These are phyloP conservation scores for Lacerta bilineata DNA, from an alignment of 2,797 vertebrate species.

Conservation along the genomic window DNA sequence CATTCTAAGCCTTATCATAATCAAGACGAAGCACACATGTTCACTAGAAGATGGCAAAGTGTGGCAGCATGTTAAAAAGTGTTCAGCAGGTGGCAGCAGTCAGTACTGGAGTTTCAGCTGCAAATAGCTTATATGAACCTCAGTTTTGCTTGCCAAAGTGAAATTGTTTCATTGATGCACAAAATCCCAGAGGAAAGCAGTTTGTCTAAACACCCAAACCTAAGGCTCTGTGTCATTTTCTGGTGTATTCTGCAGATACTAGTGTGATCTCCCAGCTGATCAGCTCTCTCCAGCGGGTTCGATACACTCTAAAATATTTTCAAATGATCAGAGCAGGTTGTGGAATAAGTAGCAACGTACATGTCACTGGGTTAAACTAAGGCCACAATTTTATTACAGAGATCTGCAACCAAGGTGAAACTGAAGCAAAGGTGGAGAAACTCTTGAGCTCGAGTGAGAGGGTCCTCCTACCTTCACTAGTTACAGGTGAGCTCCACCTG, in stretches of 20 bases:
- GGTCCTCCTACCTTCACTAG: background rate
- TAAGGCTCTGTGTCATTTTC: background rate
- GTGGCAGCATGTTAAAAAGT: background rate
- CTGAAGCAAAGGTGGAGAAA: background rate
- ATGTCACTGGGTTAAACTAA: background rate
- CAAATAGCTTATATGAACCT: background rate
- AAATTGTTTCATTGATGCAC: background rate
- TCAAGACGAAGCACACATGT: background rate
- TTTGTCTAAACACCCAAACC: background rate
- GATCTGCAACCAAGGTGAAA: background rate
- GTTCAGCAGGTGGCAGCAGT: background rate
- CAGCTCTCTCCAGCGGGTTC: background rate
- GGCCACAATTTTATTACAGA: background rate
- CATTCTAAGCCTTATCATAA: background rate
- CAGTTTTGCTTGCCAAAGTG: background rate
- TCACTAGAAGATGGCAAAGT: background rate
- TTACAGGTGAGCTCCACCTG: background rate
- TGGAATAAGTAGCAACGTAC: background rate
- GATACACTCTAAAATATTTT: background rate
- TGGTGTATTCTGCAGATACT: background rate
- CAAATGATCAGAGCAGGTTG: background rate
- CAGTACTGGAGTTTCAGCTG: conserved; percentile 11
- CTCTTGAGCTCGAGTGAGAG: background rate
- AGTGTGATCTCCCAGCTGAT: background rate
- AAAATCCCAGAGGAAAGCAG: background rate